Percentiles rank a stretch among this genome's conserved stretches.
Conservation (phyloP, 2,888 invertebrate species). For the Campoplex nolae region DNA sequence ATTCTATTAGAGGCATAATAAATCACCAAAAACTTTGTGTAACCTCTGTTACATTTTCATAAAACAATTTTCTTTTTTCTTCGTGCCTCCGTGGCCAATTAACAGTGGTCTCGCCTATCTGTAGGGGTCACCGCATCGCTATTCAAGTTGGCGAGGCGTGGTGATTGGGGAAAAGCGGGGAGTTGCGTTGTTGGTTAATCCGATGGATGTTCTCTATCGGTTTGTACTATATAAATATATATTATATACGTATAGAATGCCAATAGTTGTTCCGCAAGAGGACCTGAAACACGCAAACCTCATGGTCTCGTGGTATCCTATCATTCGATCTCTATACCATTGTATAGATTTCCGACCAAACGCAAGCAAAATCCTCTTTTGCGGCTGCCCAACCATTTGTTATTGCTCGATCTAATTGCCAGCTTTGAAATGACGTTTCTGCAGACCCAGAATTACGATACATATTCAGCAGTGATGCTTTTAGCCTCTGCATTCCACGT, state of each 20-base stretch:
- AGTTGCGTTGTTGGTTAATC: slow-evolving; percentile 54
- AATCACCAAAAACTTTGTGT: neutral
- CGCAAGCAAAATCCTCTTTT: slow-evolving; percentile 55
- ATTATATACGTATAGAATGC: neutral
- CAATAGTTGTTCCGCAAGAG: slow-evolving; percentile 41
- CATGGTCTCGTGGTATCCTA: slow-evolving; percentile 59
- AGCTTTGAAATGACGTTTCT: slow-evolving; percentile 77
- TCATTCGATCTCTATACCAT: slow-evolving; percentile 38
- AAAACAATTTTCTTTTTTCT: slow-evolving; percentile 59
- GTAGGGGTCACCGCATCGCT: slow-evolving; percentile 57
- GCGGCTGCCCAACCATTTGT: slow-evolving; percentile 74
- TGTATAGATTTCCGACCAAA: slow-evolving; percentile 34
- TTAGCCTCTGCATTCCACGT: slow-evolving; percentile 1
- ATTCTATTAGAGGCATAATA: neutral
- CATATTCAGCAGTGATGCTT: slow-evolving; percentile 68
- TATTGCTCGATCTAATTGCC: slow-evolving; percentile 79
- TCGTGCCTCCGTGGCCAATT: slow-evolving; percentile 75
- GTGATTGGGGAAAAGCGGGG: neutral
- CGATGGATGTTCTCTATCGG: slow-evolving; percentile 55
- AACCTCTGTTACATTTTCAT: neutral
- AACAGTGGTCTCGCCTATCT: slow-evolving; percentile 67
- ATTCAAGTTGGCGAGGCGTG: slow-evolving; percentile 72
- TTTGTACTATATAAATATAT: slow-evolving; percentile 23
- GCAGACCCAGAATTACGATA: slow-evolving; percentile 73
- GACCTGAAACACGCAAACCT: slow-evolving; percentile 55